Evolutionary conservation across 2,113 vertebrate species (phyloP).

Genomic region (Morone saxatilis): DNA sequence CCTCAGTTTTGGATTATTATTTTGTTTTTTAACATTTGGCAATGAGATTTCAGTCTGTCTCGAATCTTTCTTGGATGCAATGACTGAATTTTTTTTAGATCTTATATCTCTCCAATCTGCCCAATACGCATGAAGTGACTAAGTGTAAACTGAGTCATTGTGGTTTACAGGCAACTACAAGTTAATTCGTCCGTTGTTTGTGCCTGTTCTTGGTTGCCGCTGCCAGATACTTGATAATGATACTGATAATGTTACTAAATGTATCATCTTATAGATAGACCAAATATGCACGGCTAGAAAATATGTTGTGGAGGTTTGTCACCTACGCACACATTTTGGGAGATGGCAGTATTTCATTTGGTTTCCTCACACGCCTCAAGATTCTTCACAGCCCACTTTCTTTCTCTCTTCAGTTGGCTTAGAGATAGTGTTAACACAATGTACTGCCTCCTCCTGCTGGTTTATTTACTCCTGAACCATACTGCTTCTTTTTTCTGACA

Average conservation of each 20-base stretch:
- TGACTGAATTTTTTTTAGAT: not conserved
- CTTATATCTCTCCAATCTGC: not conserved
- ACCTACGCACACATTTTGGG: not conserved
- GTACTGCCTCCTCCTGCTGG: conserved; percentile 44
- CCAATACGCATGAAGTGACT: not conserved
- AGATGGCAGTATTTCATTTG: not conserved
- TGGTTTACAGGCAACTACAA: not conserved
- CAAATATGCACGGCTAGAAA: not conserved
- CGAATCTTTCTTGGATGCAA: not conserved
- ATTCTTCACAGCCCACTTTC: not conserved
- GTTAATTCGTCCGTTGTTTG: not conserved
- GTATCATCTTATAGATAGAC: not conserved
- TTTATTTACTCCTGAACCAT: conserved; percentile 15
- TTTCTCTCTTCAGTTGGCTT: not conserved
- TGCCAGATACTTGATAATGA: too few species aligned
- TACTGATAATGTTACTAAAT: not conserved
- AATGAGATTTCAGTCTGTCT: not conserved
- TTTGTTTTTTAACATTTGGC: too few species aligned
- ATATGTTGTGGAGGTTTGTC: not conserved
- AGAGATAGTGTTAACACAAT: not conserved
- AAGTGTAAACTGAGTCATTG: not conserved
- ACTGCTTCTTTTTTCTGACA: not conserved
- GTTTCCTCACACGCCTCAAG: not conserved
- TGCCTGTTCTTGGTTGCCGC: not conserved
- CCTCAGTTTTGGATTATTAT: too few species aligned